phyloP scores from a whole-genome alignment of 1,140 invertebrate species.

The Armadillidium nasatum region DNA sequence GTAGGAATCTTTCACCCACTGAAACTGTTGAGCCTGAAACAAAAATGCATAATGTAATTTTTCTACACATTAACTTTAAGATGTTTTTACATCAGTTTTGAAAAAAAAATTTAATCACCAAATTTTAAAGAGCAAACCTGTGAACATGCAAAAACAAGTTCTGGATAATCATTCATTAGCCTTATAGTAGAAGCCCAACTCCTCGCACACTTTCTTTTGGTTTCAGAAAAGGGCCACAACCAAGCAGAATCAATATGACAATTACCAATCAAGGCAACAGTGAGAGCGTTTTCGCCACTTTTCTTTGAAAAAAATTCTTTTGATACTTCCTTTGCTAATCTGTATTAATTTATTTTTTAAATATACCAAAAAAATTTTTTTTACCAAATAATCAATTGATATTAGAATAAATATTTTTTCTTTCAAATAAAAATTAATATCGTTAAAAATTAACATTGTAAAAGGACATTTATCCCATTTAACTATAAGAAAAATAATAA shows the following conservation, averaged over 20 bases:
- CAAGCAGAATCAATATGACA: slow-evolving; percentile 58
- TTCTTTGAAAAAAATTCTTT: slow-evolving; percentile 48
- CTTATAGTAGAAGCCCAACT: slow-evolving; percentile 53
- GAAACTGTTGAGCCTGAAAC: slow-evolving; percentile 55
- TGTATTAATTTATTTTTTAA: neutral
- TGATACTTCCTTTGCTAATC: neutral
- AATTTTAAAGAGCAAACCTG: slow-evolving; percentile 48
- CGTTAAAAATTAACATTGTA: no score
- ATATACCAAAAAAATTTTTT: no score
- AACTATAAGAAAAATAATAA: no score
- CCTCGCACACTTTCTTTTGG: slow-evolving; percentile 55
- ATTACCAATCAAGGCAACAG: slow-evolving; percentile 54
- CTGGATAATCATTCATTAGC: slow-evolving; percentile 55
- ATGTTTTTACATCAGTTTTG: neutral
- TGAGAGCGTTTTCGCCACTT: slow-evolving; percentile 54
- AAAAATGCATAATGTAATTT: neutral
- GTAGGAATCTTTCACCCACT: slow-evolving; percentile 55
- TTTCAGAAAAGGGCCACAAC: slow-evolving; percentile 58
- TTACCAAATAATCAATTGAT: no score
- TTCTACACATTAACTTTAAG: neutral
- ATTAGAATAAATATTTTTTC: no score
- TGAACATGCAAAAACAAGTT: slow-evolving; percentile 55
- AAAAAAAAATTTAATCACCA: neutral
- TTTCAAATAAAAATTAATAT: no score
- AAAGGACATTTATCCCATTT: no score